Evolutionary conservation across 2,797 vertebrate genomes (phyloP).

Genomic region (Bradypodion ventrale): DNA sequence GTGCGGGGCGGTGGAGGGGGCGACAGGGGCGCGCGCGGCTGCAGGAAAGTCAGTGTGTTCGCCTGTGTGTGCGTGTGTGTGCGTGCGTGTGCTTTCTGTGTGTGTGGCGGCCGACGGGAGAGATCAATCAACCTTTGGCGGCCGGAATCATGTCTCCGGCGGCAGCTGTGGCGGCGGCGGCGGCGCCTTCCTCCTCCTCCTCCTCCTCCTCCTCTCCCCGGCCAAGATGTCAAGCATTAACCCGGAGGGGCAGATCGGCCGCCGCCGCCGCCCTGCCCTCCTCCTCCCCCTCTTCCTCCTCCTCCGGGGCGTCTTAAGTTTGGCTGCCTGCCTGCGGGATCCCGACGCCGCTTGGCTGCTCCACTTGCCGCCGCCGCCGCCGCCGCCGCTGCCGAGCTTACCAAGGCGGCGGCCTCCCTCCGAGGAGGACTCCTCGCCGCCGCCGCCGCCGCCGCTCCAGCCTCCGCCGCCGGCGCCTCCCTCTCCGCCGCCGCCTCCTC

Average conservation of each 20-base stretch:
- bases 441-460: not conserved
- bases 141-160: constrained; percentile 79
- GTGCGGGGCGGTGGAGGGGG: too few species aligned
- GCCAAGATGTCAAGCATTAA: constrained; percentile 84
- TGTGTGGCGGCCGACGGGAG: not conserved
- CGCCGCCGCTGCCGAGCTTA: not conserved
- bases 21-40: not conserved
- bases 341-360: constrained; percentile 49
- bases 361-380: not conserved
- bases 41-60: too few species aligned
- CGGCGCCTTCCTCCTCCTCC: too few species aligned
- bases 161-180: constrained; percentile 73
- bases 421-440: not conserved
- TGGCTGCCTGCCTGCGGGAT: constrained; percentile 6
- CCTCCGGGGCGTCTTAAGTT: constrained; percentile 54
- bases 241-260: constrained; percentile 82
- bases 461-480: not conserved
- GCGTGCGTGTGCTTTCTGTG: not conserved
- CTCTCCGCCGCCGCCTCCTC: constrained; percentile 35
- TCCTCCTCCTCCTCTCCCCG: too few species aligned
- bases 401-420: not conserved
- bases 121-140: constrained; percentile 74
- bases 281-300: constrained; percentile 10
- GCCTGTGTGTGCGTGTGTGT: not conserved
- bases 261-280: constrained; percentile 64